phyloP scores from a whole-genome alignment of 2,888 invertebrate species.

The Drosophila antonietae region DNA sequence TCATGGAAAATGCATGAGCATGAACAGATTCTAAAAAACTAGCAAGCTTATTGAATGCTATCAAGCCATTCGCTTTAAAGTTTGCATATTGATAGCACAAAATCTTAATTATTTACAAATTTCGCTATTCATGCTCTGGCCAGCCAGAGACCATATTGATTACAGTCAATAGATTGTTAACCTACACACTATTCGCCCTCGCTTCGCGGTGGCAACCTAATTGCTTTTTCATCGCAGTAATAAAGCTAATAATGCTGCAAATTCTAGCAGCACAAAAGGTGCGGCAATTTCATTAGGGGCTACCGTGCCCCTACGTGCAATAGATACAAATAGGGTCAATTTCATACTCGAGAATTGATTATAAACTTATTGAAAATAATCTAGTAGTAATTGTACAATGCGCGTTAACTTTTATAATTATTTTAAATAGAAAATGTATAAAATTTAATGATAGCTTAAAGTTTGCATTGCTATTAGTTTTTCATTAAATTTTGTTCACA shows the following conservation, averaged over 20 bases:
- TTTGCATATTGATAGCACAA: neutral
- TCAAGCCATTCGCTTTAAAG: neutral
- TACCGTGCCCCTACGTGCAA: too few species aligned
- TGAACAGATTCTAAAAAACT: too few species aligned
- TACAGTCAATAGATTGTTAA: neutral
- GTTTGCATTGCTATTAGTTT: neutral
- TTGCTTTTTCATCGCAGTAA: conserved; percentile 3
- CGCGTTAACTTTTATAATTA: neutral
- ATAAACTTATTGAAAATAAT: neutral
- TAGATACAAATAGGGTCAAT: conserved; percentile 1
- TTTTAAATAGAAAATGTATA: neutral
- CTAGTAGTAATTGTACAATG: neutral
- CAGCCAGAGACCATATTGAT: neutral
- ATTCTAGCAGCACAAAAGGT: neutral
- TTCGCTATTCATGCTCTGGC: neutral
- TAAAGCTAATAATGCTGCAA: conserved; percentile 8
- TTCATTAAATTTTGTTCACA: neutral
- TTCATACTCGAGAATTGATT: neutral
- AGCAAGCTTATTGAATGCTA: too few species aligned
- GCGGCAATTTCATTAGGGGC: neutral
- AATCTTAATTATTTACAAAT: neutral
- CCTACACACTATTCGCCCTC: neutral
- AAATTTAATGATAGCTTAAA: neutral
- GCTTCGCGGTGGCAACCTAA: neutral
- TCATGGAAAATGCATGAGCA: neutral